These are phyloP conservation scores for Bombus polaris DNA, from an alignment of 1,140 invertebrate species.

Conservation along the genomic window DNA sequence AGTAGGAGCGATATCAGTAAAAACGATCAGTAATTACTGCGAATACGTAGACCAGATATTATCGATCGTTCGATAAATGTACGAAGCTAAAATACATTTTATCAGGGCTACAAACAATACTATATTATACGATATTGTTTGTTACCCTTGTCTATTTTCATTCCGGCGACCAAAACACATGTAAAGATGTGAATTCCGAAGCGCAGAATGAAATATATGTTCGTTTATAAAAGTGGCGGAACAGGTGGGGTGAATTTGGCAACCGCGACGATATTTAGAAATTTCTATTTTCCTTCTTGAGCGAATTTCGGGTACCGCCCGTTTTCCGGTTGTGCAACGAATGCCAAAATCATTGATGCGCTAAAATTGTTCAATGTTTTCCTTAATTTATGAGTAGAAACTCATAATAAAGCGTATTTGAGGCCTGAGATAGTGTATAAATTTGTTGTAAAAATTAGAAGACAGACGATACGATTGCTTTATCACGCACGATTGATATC, in stretches of 20 bases:
- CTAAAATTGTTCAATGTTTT: background rate
- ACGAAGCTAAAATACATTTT: background rate
- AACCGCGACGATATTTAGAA: background rate
- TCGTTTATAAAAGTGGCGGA: background rate
- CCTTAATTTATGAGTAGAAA: no score
- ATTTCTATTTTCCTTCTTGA: slow-evolving; percentile 39
- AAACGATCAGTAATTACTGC: background rate
- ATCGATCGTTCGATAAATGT: background rate
- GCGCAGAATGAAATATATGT: slow-evolving; percentile 12
- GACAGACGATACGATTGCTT: no score
- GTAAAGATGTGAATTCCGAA: background rate
- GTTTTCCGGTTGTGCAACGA: slow-evolving; percentile 14
- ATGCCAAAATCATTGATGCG: slow-evolving; percentile 7
- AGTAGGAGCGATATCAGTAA: background rate
- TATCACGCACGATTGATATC: background rate
- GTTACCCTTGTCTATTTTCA: slow-evolving; percentile 4
- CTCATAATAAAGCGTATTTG: no score
- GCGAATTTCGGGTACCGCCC: slow-evolving; percentile 1
- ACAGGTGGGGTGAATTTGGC: slow-evolving; percentile 37
- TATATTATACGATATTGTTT: background rate
- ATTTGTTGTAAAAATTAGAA: background rate
- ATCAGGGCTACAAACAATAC: background rate
- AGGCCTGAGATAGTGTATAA: background rate
- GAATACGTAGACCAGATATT: background rate
- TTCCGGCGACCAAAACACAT: background rate